phyloP scores from a whole-genome alignment of 2,888 invertebrate genomes.

The Scaptomyza flava region DNA sequence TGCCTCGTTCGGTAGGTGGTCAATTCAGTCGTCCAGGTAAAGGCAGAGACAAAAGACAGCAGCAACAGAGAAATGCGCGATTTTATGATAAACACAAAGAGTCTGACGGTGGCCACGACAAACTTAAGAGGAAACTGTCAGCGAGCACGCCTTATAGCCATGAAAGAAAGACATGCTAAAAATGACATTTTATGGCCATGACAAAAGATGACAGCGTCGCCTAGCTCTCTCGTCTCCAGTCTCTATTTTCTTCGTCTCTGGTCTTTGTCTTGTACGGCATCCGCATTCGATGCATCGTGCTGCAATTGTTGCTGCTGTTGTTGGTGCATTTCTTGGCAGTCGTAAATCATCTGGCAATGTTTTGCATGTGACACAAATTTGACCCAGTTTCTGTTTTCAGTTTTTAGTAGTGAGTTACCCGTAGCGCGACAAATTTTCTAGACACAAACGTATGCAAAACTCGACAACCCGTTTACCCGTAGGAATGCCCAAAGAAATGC shows the following conservation, averaged over 20 bases:
- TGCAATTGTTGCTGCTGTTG: conserved; percentile 19
- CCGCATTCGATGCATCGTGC: conserved; percentile 45
- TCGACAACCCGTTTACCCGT: conserved; percentile 35
- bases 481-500: not conserved
- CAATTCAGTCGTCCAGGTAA: conserved; percentile 11
- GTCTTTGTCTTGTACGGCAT: conserved; percentile 31
- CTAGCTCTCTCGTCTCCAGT: conserved; percentile 18
- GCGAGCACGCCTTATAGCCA: conserved; percentile 52
- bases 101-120: conserved; percentile 17
- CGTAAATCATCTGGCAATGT: conserved; percentile 65
- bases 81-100: conserved; percentile 54
- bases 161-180: conserved; percentile 42
- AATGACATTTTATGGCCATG: conserved; percentile 58
- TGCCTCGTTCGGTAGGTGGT: conserved; percentile 21
- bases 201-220: conserved; percentile 62
- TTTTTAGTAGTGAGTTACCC: conserved; percentile 23
- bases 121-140: conserved; percentile 71
- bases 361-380: conserved; percentile 66
- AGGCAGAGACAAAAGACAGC: conserved; percentile 50
- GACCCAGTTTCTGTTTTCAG: conserved; percentile 48
- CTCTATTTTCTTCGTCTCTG: not conserved
- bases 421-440: conserved; percentile 36
- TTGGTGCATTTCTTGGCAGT: conserved; percentile 43
- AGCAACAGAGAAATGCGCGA: conserved; percentile 59
- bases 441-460: conserved; percentile 43